Conservation (phyloP, 2,888 invertebrate genomes). For the Drosophila acutilabella region DNA sequence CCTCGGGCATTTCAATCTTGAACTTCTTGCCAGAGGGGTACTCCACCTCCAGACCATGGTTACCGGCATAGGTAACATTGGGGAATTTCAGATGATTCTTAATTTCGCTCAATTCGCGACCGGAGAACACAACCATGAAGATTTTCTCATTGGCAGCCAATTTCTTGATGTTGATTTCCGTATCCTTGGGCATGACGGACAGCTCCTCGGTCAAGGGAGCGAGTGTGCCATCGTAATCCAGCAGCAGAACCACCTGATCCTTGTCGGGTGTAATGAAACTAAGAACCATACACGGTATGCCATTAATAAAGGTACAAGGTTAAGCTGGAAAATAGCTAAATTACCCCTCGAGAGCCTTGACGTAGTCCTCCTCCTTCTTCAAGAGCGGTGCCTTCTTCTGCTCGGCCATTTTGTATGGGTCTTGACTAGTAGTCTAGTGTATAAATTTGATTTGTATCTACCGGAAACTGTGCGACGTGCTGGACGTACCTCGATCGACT, state of each 20-base stretch:
- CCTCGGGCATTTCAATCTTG: constrained; percentile 91
- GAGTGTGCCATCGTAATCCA: constrained; percentile 92
- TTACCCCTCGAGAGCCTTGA: constrained; percentile 84
- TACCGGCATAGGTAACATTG: constrained; percentile 90
- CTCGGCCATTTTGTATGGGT: constrained; percentile 81
- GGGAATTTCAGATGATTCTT: constrained; percentile 88
- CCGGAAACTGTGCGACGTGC: constrained; percentile 78
- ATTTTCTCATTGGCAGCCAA: constrained; percentile 90
- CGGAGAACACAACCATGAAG: constrained; percentile 90
- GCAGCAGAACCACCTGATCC: constrained; percentile 89
- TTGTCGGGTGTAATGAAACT: constrained; percentile 87
- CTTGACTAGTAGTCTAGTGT: constrained; percentile 6
- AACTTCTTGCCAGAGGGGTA: constrained; percentile 92
- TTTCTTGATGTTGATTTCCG: constrained; percentile 89
- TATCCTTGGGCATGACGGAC: constrained; percentile 88
- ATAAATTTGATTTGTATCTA: constrained; percentile 43
- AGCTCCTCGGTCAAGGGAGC: constrained; percentile 90
- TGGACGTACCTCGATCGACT: constrained; percentile 81
- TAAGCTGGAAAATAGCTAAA: constrained; percentile 3
- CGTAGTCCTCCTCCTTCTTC: constrained; percentile 84
- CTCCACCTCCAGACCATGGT: constrained; percentile 90
- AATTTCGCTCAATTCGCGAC: constrained; percentile 90
- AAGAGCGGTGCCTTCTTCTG: constrained; percentile 85
- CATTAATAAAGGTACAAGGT: background rate
- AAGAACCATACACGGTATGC: background rate